Conservation (phyloP, 2,797 vertebrate species). For the Hemitrygon akajei region DNA sequence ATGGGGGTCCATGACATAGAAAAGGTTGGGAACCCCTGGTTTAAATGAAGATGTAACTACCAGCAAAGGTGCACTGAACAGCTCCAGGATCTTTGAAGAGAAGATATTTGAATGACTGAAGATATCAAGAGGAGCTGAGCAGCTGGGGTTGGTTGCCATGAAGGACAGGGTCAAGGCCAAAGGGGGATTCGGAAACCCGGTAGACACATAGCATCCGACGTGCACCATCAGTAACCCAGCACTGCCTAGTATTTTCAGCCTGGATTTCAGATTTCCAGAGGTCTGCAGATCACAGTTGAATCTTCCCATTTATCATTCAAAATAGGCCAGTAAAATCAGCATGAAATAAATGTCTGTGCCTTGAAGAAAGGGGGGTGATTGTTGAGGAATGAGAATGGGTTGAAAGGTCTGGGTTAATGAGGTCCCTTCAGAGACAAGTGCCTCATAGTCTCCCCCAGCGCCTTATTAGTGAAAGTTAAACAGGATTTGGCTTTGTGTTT, state of each 20-base stretch:
- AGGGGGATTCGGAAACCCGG: too few species aligned
- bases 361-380: background rate
- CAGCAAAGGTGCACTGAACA: too few species aligned
- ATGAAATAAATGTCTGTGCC: background rate
- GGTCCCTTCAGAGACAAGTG: background rate
- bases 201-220: background rate
- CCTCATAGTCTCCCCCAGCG: background rate
- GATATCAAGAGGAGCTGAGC: background rate
- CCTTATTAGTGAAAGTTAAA: background rate
- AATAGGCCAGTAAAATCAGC: background rate
- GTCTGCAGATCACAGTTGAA: background rate
- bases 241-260: too few species aligned
- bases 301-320: background rate
- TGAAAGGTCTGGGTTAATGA: background rate
- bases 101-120: too few species aligned
- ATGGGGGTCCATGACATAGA: too few species aligned
- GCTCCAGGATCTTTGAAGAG: too few species aligned
- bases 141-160: background rate
- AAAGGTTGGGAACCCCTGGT: background rate
- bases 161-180: background rate
- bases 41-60: too few species aligned
- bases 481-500: constrained; percentile 11
- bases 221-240: background rate
- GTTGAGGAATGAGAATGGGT: background rate
- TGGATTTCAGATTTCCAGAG: background rate